Base-by-base conservation (phyloP, 2,113 vertebrate species). In the Probosciger aterrimus region DNA sequence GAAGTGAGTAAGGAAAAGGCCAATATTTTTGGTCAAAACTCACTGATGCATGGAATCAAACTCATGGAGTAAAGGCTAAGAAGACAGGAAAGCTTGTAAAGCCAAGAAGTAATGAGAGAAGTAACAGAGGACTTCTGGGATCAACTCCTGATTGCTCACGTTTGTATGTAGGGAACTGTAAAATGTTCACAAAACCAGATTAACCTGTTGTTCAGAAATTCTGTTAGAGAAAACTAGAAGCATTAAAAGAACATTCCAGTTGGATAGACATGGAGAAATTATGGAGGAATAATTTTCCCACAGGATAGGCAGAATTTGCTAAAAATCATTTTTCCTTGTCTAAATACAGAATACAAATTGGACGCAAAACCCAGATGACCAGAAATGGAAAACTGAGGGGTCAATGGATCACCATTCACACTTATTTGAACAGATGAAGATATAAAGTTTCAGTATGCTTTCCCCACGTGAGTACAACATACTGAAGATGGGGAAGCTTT, bases 351-450 rank as follows among this genome's bases (percentile, higher is more conserved):
- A 23, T 43, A 14, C 43, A 52, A 68, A 44, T 2, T 71, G 74
- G 64, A 82, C 1, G 2, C 47, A 81, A 94, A 77, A 59, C 18
- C 19, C 53, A 47, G 28, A 31, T 52, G 55, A n/a, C 28, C 55
- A 86, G 91, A 70, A 95, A 83, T 74, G 73, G 80, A 94, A 95
- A 88, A 78, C 16, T 43, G 71, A 74, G 75, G 80, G 75, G 80
- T 86, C 80, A 81, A 6, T 22, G 55, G 69, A 82, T 77, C 73
- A 41, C 69, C 53, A 50, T n/a, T 77, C 64, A 78, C 47, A 57
- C 31, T 73, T 70, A 37, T 43, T 78, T 60, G 77, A 69, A 78
- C 18, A 41, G 71, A 88, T 19, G 37, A 70, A 90, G 18, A 35
- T 44, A 86, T 17, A 41, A 94, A 62, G 24, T 88, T 92, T 74